Base-by-base conservation (phyloP, 2,797 vertebrate species). In the Apogon hyalosoma region DNA sequence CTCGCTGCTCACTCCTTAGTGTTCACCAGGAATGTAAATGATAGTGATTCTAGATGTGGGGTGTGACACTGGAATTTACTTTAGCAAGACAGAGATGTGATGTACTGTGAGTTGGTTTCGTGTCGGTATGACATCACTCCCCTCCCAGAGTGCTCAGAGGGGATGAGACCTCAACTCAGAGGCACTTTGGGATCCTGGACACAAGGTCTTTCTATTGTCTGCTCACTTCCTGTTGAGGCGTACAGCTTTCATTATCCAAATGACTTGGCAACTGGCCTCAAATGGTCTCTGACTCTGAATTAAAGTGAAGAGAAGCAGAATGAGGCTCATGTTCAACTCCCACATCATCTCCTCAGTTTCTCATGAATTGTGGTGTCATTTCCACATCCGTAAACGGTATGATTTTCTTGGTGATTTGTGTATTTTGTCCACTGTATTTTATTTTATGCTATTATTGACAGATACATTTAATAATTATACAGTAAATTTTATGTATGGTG, bases 1-100 rank as follows among this genome's bases (percentile, higher is more conserved):
- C 82, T 57, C 43, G 14, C 55, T 28, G 65, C 70, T 77, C 62
- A 50, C 71, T 72, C 85, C 77, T 61, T 51, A 73, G 63, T 57
- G 46, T 63, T 78, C 24, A 2, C 8, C 19, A 79, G 74, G 84
- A 88, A 85, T 88, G 80, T 67, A 84, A 88, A 88, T 85, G 79
- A 89, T 79, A 81, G 81, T 80, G 79, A 61, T 74, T 82, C 3
- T 43, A 77, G 75, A 76, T 54, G 70, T 53, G 24, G 79, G 83
- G 75, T 82, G 87, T 82, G 84, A 84, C 48, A 3, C 36, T 73
- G 85, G 84, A 80, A 82, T 88, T 75, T 64, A 62, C 77, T 75
- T 79, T 18, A 77, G 60, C 7, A 2, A 71, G 70, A 66, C 57
- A 36, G 45, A 78, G 54, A 63, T 8, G 69, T 63, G 64, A 67